These are phyloP conservation scores for Plusia festucae DNA, from an alignment of 2,888 invertebrate species.

Conservation along the genomic window DNA sequence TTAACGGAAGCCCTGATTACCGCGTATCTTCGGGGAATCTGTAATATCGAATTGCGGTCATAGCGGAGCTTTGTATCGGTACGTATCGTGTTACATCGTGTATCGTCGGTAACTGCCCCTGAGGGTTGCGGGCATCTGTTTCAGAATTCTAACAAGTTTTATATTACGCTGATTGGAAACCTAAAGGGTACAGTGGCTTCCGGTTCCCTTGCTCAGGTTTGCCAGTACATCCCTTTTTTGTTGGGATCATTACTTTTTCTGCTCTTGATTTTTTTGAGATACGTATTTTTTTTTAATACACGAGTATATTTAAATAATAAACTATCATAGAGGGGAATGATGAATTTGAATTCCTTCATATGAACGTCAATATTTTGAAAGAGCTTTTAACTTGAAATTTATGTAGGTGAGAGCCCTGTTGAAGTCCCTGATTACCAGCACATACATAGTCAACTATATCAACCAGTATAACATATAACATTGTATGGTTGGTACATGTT, in stretches of 20 bases:
- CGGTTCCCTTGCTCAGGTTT: conserved; percentile 1
- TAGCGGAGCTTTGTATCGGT: conserved; percentile 6
- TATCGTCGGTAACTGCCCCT: conserved; percentile 10
- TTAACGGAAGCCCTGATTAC: not conserved
- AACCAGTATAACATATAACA: not conserved
- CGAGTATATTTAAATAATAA: not conserved
- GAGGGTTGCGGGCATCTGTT: conserved; percentile 9
- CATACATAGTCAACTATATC: not conserved
- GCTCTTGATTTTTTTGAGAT: not conserved
- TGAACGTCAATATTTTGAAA: not conserved
- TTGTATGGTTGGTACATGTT: not conserved
- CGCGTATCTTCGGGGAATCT: conserved; percentile 3
- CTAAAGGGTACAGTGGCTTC: conserved; percentile 1
- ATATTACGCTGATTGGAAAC: conserved; percentile 12
- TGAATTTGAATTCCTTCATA: no score
- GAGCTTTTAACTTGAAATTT: not conserved
- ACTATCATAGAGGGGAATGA: no score
- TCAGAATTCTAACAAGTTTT: conserved; percentile 18
- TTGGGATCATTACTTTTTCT: not conserved
- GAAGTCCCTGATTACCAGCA: not conserved
- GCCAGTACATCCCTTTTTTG: not conserved
- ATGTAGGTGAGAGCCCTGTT: not conserved
- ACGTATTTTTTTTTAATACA: not conserved
- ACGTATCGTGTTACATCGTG: conserved; percentile 12
- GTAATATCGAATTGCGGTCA: conserved; percentile 13